Base-by-base conservation (phyloP, 2,113 vertebrate species). In the Nyctereutes procyonoides region DNA sequence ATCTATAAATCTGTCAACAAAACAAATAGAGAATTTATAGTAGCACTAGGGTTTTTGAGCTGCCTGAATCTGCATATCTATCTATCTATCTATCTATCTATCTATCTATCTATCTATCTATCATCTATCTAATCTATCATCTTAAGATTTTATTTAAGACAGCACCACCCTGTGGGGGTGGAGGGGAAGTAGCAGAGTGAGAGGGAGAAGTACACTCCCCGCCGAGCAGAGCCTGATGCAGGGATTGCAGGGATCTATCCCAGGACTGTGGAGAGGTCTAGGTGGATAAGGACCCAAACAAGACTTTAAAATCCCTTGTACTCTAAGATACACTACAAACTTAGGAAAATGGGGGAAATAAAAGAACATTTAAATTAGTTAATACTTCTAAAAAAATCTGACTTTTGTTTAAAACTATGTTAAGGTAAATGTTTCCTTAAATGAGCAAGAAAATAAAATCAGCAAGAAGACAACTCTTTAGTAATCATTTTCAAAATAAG, bases 401-500 rank as follows among this genome's bases (percentile, higher is more conserved):
- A 51, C 48, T 48, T 94, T 38, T 73, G 22, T 92, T 92, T 92
- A 92, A 92, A 94, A 82, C 35, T 73, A 26, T 48, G 20, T 22
- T 79, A 43, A 92, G 32, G 26, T 63, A 77, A 65, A 51, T 38
- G 83, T 79, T 88, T 69, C 60, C 71, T 65, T 85, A 89, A 73
- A 43, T 92, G 71, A 92, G 51, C 32, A 84, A 82, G 51, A 86
- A 48, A 55, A 20, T 86, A 26, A 87, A 82, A 58, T 65, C 58
- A 87, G 13, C 19, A 88, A 76, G 76, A 65, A 84, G 88, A 76
- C 19, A 94, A 71, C 85, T 38, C 43, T 65, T 82, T 69, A 93
- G 81, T 43, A 90, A 81, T 76, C 81, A 73, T 48, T 79, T 88
- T 84, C 77, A 85, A 85, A 88, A 62, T n/a, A 65, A 90, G 60